These are phyloP conservation scores for Otolemur crassicaudatus DNA, from an alignment of 2,797 vertebrate species.

Conservation along the genomic window DNA sequence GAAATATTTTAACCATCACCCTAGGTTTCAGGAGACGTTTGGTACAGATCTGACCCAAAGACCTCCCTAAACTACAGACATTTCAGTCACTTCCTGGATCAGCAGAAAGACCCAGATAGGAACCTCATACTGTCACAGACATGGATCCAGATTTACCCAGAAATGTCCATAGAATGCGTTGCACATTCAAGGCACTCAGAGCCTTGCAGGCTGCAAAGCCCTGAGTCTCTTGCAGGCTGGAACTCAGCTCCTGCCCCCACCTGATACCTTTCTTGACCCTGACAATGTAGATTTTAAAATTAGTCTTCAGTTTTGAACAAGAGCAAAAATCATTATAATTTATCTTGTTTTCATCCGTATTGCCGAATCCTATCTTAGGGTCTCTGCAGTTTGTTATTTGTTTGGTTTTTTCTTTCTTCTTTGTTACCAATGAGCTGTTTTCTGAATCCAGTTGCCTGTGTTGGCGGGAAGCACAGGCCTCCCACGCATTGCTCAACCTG, in stretches of 20 bases:
- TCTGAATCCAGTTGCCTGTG: constrained; percentile 28
- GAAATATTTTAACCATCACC: not conserved
- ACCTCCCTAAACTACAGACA: not conserved
- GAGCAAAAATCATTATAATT: constrained; percentile 62
- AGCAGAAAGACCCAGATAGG: not conserved
- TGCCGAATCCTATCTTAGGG: constrained; percentile 23
- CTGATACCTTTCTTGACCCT: not conserved
- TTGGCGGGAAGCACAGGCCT: constrained; percentile 48
- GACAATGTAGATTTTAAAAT: constrained; percentile 53
- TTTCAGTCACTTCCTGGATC: not conserved
- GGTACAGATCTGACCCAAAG: not conserved
- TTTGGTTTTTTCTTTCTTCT: not conserved
- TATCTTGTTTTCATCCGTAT: constrained; percentile 56
- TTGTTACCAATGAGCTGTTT: constrained; percentile 38
- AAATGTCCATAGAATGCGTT: not conserved
- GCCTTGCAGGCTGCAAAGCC: not conserved
- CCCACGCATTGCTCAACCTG: constrained; percentile 37
- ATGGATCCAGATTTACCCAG: not conserved
- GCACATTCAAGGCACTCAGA: accelerated
- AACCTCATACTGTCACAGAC: not conserved
- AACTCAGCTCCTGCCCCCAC: not conserved
- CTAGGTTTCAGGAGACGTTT: constrained; percentile 24
- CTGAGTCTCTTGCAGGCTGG: not conserved
- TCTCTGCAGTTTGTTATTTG: constrained; percentile 23
- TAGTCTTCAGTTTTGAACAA: constrained; percentile 53